Evolutionary conservation across 2,113 vertebrate genomes (phyloP).

Genomic region (Ifrita kowaldi): DNA sequence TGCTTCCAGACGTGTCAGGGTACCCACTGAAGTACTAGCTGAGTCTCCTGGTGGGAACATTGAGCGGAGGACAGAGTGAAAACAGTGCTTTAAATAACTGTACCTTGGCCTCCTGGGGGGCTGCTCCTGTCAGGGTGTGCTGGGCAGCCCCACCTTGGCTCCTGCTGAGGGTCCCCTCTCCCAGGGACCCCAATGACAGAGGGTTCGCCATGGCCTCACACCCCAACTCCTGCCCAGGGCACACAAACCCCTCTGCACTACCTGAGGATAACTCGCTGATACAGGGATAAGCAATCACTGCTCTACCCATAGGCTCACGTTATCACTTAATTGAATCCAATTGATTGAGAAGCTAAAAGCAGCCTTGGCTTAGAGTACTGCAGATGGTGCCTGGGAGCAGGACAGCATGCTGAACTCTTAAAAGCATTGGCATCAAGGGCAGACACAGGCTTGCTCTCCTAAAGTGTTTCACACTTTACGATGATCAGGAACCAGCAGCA

Average conservation of each 20-base stretch:
- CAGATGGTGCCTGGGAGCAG: background rate
- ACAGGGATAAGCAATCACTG: background rate
- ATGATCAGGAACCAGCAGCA: background rate
- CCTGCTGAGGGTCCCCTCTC: background rate
- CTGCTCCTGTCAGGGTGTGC: background rate
- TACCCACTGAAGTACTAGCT: too few relatives aligned
- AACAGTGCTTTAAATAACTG: background rate
- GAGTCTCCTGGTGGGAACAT: background rate
- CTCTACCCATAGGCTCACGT: background rate
- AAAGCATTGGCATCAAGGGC: constrained; percentile 30
- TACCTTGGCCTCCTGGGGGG: fast-evolving
- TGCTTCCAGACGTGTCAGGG: background rate
- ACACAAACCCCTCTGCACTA: background rate
- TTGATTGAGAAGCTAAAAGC: constrained; percentile 33
- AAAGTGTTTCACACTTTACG: background rate
- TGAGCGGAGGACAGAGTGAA: background rate
- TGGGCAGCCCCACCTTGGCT: background rate
- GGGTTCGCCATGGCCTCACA: background rate
- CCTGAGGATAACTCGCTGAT: background rate
- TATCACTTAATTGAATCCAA: background rate
- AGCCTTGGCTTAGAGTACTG: background rate
- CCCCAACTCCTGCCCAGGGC: background rate
- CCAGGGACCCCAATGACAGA: fast-evolving
- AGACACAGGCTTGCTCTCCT: background rate
- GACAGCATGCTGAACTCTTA: background rate